Percentiles rank a stretch among this genome's conserved stretches.
Conservation (phyloP, 1,140 invertebrate genomes). For the Hyles vespertilio region DNA sequence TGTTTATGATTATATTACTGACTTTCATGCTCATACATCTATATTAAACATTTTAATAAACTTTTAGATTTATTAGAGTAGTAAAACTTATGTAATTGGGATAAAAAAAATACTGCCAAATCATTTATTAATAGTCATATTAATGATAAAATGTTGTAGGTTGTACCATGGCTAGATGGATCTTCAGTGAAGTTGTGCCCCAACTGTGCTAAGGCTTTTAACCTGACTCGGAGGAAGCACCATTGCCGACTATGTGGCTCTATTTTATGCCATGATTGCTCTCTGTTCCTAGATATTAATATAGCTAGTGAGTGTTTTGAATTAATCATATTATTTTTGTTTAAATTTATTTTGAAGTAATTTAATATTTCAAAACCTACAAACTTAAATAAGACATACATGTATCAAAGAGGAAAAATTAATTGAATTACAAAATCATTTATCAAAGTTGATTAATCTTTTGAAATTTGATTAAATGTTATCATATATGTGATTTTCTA, state of each 20-base stretch:
- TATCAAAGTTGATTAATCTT: too few species aligned
- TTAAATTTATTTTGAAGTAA: slow-evolving; percentile 20
- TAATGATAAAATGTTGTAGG: slow-evolving; percentile 43
- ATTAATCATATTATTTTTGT: neutral
- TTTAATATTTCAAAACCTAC: too few species aligned
- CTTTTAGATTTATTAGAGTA: neutral
- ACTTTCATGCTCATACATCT: too few species aligned
- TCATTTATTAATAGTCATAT: neutral
- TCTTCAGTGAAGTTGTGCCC: slow-evolving; percentile 93
- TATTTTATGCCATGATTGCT: slow-evolving; percentile 96
- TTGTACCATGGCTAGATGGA: slow-evolving; percentile 96
- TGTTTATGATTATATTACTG: too few species aligned
- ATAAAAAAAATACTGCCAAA: too few species aligned
- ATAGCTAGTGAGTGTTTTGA: slow-evolving; percentile 85
- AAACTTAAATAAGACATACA: too few species aligned
- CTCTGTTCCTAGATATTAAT: slow-evolving; percentile 88
- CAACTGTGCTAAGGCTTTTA: slow-evolving; percentile 92
- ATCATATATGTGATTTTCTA: too few species aligned
- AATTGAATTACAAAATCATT: too few species aligned
- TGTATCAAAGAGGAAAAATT: too few species aligned
- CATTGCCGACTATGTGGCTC: slow-evolving; percentile 97
- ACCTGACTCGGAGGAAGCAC: slow-evolving; percentile 92
- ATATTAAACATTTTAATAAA: too few species aligned
- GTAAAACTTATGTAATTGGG: neutral
- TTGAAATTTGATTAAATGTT: too few species aligned